Percentiles rank a stretch among this genome's conserved stretches.
Evolutionary conservation across 2,888 invertebrate genomes (phyloP).

Genomic region (Agapetus fuscipes): DNA sequence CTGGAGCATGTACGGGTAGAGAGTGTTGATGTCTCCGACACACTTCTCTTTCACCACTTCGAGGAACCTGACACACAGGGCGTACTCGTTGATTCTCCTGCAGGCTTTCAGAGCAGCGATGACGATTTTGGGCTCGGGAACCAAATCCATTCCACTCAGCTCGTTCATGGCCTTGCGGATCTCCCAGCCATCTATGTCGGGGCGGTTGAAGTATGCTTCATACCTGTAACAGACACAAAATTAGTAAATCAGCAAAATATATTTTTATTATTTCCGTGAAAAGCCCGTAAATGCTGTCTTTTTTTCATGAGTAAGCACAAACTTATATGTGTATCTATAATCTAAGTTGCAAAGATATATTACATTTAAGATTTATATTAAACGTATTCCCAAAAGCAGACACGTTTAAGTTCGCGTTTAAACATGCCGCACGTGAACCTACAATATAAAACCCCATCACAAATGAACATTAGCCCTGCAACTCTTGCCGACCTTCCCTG

Average conservation of each 20-base stretch:
- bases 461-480: too few relatives aligned
- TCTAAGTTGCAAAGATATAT: too few relatives aligned
- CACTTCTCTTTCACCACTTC: conserved; percentile 90
- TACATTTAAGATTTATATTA: too few relatives aligned
- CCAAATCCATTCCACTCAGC: conserved; percentile 78
- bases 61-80: conserved; percentile 85
- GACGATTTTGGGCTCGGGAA: conserved; percentile 88
- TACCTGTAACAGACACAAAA: conserved; percentile 58
- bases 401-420: too few relatives aligned
- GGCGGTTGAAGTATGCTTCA: conserved; percentile 73
- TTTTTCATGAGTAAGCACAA: neutral
- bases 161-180: conserved; percentile 87
- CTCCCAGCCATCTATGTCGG: conserved; percentile 92
- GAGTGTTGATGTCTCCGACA: conserved; percentile 59
- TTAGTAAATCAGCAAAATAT: too few relatives aligned
- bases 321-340: too few relatives aligned
- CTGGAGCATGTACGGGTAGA: conserved; percentile 81
- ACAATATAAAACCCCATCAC: too few relatives aligned
- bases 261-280: neutral
- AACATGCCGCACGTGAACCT: too few relatives aligned
- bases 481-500: too few relatives aligned
- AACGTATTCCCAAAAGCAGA: too few relatives aligned
- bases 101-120: conserved; percentile 82
- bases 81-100: conserved; percentile 87
- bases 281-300: neutral